Evolutionary conservation across 2,797 vertebrate species (phyloP).

Genomic region (Gymnothorax javanicus): DNA sequence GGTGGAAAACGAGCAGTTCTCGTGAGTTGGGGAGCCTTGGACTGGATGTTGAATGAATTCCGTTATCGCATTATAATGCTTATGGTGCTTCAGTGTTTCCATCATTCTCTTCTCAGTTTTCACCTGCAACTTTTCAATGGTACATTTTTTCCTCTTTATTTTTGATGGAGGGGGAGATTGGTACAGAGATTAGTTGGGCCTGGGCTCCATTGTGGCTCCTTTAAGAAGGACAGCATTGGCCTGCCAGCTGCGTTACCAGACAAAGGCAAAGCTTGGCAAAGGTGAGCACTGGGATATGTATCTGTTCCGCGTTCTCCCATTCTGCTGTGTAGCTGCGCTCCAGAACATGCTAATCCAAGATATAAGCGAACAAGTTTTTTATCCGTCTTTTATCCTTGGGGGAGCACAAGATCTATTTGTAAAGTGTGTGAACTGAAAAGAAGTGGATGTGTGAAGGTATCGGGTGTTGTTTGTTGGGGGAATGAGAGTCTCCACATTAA

Average conservation of each 20-base stretch:
- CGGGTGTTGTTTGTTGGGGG: constrained; percentile 34
- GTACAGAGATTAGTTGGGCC: background rate
- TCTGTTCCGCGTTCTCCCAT: constrained; percentile 72
- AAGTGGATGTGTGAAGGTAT: constrained; percentile 43
- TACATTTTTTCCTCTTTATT: background rate
- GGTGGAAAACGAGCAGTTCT: too few species aligned
- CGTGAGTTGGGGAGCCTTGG: too few species aligned
- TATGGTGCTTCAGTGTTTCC: background rate
- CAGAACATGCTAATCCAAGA: constrained; percentile 74
- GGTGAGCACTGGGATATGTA: constrained; percentile 67
- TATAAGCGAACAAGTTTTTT: constrained; percentile 67
- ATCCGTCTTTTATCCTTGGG: constrained; percentile 37
- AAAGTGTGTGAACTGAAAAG: constrained; percentile 62
- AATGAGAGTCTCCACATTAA: background rate
- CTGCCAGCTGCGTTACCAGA: constrained; percentile 62
- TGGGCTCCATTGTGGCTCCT: constrained; percentile 44
- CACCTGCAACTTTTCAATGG: constrained; percentile 40
- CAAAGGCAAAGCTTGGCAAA: constrained; percentile 71
- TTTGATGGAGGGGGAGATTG: background rate
- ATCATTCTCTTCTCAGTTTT: constrained; percentile 40
- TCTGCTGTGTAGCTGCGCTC: constrained; percentile 58
- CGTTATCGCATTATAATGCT: background rate
- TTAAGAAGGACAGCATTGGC: constrained; percentile 62
- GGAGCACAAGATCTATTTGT: constrained; percentile 43
- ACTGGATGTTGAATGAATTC: background rate